Conservation (phyloP, 2,797 vertebrate genomes). For the Pangasius krempfi region DNA sequence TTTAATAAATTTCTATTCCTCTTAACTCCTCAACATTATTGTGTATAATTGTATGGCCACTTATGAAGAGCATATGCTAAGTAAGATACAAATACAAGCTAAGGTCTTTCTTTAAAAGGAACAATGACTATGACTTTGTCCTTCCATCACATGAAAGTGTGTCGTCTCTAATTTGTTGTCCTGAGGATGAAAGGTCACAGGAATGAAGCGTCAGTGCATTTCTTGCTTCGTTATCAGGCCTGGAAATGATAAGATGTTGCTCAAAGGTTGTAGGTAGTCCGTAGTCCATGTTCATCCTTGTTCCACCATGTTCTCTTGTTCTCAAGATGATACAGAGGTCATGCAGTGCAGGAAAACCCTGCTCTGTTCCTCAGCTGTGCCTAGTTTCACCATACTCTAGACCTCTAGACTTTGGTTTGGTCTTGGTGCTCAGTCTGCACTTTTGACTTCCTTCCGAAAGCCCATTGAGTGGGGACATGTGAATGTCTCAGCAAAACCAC, state of each 20-base stretch:
- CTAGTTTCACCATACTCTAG: constrained; percentile 33
- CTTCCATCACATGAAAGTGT: neutral
- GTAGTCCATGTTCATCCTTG: constrained; percentile 26
- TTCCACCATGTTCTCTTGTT: neutral
- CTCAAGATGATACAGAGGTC: neutral
- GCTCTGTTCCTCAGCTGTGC: constrained; percentile 18
- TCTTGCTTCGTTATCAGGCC: constrained; percentile 42
- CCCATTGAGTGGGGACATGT: constrained; percentile 40
- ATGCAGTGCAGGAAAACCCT: neutral
- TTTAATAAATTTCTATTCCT: neutral
- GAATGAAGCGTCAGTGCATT: constrained; percentile 30
- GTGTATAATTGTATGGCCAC: neutral
- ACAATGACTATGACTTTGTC: constrained; percentile 11
- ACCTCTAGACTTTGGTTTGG: constrained; percentile 49
- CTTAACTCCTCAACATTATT: neutral
- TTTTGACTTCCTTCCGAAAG: constrained; percentile 16
- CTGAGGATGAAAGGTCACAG: constrained; percentile 27
- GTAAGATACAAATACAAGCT: neutral
- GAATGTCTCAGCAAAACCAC: constrained; percentile 55
- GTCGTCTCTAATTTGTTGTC: constrained; percentile 9
- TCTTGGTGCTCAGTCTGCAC: constrained; percentile 38
- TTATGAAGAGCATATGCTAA: neutral
- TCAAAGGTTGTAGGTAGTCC: constrained; percentile 63
- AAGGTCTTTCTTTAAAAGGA: neutral
- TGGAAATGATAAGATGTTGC: constrained; percentile 57